Conservation (phyloP, 2,113 vertebrate genomes). For the Sitta europaea region DNA sequence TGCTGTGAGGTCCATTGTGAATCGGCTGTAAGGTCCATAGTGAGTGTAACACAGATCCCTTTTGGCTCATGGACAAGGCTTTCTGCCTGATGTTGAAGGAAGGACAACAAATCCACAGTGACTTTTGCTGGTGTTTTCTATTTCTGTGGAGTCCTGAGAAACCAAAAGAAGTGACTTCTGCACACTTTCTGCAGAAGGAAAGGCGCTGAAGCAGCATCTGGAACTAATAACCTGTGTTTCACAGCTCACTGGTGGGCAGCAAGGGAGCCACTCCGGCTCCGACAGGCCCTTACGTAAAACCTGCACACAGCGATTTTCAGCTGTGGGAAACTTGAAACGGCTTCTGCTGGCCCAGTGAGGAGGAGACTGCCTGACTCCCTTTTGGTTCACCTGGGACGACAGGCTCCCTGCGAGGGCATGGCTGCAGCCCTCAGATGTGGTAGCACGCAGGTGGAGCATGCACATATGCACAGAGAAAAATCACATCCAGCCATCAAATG, state of each 20-base stretch:
- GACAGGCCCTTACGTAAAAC: not conserved
- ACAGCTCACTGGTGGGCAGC: constrained; percentile 32
- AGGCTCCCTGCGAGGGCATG: not conserved
- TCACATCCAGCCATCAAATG: not conserved
- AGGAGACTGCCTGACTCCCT: not conserved
- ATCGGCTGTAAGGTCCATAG: not conserved
- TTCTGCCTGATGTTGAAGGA: not conserved
- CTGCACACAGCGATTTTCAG: not conserved
- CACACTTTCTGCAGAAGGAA: not conserved
- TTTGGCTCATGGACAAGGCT: not conserved
- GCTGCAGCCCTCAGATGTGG: constrained; percentile 16
- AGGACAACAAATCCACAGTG: not conserved
- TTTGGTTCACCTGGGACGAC: not conserved
- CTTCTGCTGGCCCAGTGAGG: not conserved
- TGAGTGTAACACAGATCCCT: not conserved
- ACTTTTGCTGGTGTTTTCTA: not conserved
- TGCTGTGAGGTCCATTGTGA: not conserved
- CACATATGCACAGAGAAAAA: not conserved
- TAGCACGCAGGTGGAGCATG: not conserved
- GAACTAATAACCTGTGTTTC: constrained; percentile 43
- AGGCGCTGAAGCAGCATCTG: constrained; percentile 18
- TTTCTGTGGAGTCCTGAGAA: not conserved
- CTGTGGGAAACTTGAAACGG: not conserved
- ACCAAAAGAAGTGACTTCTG: not conserved
- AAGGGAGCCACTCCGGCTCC: not conserved